Base-by-base conservation (phyloP, 2,113 vertebrate species). In the Desmodus rotundus region DNA sequence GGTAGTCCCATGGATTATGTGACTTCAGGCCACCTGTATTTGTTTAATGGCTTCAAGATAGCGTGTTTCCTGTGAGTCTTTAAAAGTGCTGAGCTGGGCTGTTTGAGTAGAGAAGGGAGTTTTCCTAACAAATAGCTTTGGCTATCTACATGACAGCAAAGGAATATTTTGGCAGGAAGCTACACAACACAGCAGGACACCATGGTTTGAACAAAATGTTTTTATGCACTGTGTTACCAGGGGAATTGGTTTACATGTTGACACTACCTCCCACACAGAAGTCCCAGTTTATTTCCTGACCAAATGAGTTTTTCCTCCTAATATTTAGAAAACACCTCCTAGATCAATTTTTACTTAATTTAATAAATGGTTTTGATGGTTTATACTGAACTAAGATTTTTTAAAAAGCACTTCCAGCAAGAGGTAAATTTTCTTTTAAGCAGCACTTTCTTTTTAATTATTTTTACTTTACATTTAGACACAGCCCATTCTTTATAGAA, bases 201-300 rank as follows among this genome's bases (percentile, higher is more conserved):
- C 43, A 68, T 80, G 82, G 85, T 96, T 86, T 89, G 97, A 95
- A 97, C 97, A 98, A 97, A 97, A 97, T 97, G 96, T 97, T 98
- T 97, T 96, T 87, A 70, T 94, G 96, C 94, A 94, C 65, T 91
- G 31, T 96, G 92, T 93, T 91, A 96, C 90, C 94, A 72, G 65
- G 95, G 96, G 96, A 92, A 97, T 94, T 95, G 77, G 52, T 91
- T 83, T 95, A 74, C 92, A 87, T 94, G 94, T 94, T 89, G 96
- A 97, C 74, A 96, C 78, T 94, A 80, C 87, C 43, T 0, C 96
- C 96, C 77, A 96, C 86, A 83, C 22, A 68, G 24, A 84, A 74
- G 36, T 61, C n/a, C 78, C 4, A 2, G 56, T 74, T 97, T 92
- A 93, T 94, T 93, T 93, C 87, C 88, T 92, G 50, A 97, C 47